Percentiles rank a stretch among this genome's conserved stretches.
These are phyloP conservation scores for Pogonophryne albipinna DNA, from an alignment of 2,797 vertebrate species.

Conservation along the genomic window DNA sequence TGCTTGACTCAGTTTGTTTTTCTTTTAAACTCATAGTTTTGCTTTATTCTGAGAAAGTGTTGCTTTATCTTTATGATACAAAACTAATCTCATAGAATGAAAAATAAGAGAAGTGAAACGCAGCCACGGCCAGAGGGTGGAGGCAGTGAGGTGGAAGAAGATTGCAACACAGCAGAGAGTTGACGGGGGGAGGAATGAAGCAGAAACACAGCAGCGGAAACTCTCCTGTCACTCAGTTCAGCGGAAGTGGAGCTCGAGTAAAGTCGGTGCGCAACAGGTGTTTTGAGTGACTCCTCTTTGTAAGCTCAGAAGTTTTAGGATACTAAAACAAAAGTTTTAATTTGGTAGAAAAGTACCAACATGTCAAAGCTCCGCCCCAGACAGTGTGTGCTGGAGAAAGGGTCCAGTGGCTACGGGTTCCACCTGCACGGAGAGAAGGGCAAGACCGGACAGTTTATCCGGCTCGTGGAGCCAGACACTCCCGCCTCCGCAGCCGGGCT, in stretches of 20 bases:
- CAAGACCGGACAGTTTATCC: slow-evolving; percentile 92
- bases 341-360: not conserved
- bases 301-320: not conserved
- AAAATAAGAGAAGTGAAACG: too few relatives aligned
- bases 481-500: slow-evolving; percentile 89
- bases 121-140: too few relatives aligned
- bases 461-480: slow-evolving; percentile 92
- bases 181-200: slow-evolving; percentile 50
- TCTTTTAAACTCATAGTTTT: too few relatives aligned
- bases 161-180: slow-evolving; percentile 10
- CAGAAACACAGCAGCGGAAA: slow-evolving; percentile 24
- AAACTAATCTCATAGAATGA: too few relatives aligned
- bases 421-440: slow-evolving; percentile 96
- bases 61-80: too few relatives aligned
- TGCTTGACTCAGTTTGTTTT: too few relatives aligned
- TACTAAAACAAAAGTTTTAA: not conserved
- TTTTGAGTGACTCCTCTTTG: not conserved
- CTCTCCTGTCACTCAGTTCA: slow-evolving; percentile 14
- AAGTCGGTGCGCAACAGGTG: slow-evolving; percentile 54
- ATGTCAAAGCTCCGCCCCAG: slow-evolving; percentile 85
- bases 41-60: too few relatives aligned
- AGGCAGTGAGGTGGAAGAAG: not conserved
- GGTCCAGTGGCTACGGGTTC: slow-evolving; percentile 91
- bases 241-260: slow-evolving; percentile 54
- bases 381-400: slow-evolving; percentile 89